phyloP scores from a whole-genome alignment of 2,797 vertebrate genomes.

The Clarias fuscus region DNA sequence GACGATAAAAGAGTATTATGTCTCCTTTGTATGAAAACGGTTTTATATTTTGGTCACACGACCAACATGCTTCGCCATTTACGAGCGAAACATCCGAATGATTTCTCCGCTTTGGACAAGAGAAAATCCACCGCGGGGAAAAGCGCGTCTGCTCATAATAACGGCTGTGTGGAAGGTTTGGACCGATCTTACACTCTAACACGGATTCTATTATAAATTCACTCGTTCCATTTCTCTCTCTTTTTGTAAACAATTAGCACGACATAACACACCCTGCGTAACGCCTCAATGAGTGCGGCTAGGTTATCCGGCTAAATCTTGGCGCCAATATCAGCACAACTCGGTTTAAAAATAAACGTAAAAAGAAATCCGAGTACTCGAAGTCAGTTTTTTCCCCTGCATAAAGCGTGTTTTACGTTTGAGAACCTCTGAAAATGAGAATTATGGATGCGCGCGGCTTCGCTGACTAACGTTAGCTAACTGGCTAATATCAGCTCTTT shows the following conservation, averaged over 20 bases:
- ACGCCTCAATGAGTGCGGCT: not conserved
- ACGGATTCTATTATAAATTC: not conserved
- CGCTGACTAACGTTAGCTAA: slow-evolving; percentile 15
- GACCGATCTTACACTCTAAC: not conserved
- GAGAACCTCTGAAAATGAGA: too few species aligned
- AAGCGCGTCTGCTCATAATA: slow-evolving; percentile 35
- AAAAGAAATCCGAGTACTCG: too few species aligned
- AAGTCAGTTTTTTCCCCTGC: too few species aligned
- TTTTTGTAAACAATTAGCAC: not conserved
- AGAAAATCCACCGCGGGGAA: slow-evolving; percentile 29
- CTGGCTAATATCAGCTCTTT: not conserved
- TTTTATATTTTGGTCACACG: slow-evolving; percentile 64
- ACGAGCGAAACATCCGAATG: slow-evolving; percentile 64
- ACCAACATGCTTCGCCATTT: slow-evolving; percentile 71
- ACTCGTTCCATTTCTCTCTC: not conserved
- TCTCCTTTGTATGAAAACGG: slow-evolving; percentile 60
- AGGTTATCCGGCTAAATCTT: not conserved
- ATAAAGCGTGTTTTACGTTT: too few species aligned
- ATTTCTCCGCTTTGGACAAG: slow-evolving; percentile 51
- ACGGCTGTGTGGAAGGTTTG: slow-evolving; percentile 56
- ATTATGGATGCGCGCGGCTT: not conserved
- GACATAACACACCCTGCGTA: not conserved
- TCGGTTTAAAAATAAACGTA: too few species aligned
- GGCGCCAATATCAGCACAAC: slow-evolving; percentile 22
- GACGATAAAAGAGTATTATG: slow-evolving; percentile 61